Conservation (phyloP, 2,888 invertebrate genomes). For the Chymomyza fuscimana region DNA sequence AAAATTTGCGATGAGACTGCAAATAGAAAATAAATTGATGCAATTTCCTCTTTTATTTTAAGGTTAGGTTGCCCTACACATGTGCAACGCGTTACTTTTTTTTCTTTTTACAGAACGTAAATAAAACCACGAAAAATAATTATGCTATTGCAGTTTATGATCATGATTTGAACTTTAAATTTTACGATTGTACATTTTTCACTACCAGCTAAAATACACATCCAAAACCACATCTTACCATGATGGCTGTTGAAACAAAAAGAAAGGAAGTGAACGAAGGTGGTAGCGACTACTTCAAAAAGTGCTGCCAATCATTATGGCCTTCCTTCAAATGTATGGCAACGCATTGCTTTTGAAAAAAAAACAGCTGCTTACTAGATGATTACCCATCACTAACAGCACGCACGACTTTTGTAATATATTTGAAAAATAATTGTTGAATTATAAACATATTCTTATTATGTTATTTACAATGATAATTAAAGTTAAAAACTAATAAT, state of each 20-base stretch:
- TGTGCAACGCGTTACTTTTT: not conserved
- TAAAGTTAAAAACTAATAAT: too few species aligned
- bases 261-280: not conserved
- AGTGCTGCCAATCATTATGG: not conserved
- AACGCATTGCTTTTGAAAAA: too few species aligned
- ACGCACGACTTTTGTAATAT: too few species aligned
- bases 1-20: constrained; percentile 99
- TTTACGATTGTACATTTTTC: not conserved
- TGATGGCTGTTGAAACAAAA: not conserved
- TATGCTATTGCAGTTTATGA: not conserved
- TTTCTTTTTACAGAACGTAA: not conserved
- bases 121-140: not conserved
- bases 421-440: too few species aligned
- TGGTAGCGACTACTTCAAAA: not conserved
- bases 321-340: not conserved
- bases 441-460: too few species aligned
- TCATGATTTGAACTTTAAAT: not conserved
- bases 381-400: too few species aligned
- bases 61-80: not conserved
- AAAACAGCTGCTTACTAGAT: too few species aligned
- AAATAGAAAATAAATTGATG: not conserved
- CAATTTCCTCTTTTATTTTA: not conserved
- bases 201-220: too few species aligned
- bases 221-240: not conserved
- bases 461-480: too few species aligned